Conservation (phyloP, 2,888 invertebrate species). For the Petrolisthes cinctipes region DNA sequence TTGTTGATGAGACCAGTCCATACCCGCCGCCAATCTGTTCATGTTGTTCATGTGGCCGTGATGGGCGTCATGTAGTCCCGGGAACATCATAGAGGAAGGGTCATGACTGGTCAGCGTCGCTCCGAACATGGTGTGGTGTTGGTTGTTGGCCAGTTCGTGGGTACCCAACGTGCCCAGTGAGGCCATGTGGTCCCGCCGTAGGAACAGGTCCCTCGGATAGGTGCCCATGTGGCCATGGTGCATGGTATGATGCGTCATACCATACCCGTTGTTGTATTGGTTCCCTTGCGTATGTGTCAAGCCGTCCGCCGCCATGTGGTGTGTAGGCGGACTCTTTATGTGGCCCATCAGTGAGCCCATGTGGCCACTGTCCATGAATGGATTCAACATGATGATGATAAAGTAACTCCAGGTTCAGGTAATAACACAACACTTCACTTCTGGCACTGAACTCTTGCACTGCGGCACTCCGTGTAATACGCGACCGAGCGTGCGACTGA, state of each 20-base stretch:
- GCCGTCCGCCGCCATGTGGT: conserved; percentile 71
- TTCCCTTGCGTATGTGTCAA: conserved; percentile 72
- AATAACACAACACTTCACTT: conserved; percentile 41
- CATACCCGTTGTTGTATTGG: conserved; percentile 70
- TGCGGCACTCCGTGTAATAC: conserved; percentile 38
- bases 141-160: conserved; percentile 66
- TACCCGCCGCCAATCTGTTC: conserved; percentile 67
- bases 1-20: conserved; percentile 65
- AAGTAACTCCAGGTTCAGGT: not conserved
- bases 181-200: conserved; percentile 78
- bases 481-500: conserved; percentile 52
- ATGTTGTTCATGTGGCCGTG: conserved; percentile 66
- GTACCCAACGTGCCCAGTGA: conserved; percentile 68
- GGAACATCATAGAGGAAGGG: conserved; percentile 67
- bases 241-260: conserved; percentile 68
- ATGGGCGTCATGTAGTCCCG: conserved; percentile 68
- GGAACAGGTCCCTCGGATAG: conserved; percentile 86
- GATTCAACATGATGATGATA: conserved; percentile 79
- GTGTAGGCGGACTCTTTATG: conserved; percentile 79
- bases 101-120: conserved; percentile 72
- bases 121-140: conserved; percentile 74
- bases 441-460: conserved; percentile 39
- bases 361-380: conserved; percentile 84
- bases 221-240: conserved; percentile 74
- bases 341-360: conserved; percentile 84